Evolutionary conservation across 1,140 invertebrate genomes (phyloP).

Genomic region (Helicoverpa armigera): DNA sequence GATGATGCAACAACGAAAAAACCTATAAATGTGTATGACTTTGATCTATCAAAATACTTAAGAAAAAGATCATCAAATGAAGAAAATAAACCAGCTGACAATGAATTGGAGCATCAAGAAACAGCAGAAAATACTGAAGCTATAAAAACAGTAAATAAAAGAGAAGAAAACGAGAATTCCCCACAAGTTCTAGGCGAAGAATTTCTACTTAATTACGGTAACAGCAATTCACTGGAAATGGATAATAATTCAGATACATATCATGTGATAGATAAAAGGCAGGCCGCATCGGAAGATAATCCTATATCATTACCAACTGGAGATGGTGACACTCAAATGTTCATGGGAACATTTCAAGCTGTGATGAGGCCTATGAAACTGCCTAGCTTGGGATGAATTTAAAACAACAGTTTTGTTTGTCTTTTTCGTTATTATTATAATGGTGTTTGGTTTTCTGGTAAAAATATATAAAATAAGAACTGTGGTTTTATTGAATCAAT

Average conservation of each 20-base stretch:
- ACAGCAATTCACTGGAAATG: not conserved
- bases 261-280: conserved; percentile 23
- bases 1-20: not conserved
- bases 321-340: conserved; percentile 45
- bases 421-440: not conserved
- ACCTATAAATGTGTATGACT: not conserved
- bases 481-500: too few relatives aligned
- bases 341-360: conserved; percentile 57
- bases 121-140: not conserved
- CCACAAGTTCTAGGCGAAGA: not conserved
- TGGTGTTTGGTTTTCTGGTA: not conserved
- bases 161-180: not conserved
- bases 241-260: not conserved
- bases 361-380: conserved; percentile 51
- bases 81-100: not conserved
- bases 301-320: not conserved
- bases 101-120: not conserved
- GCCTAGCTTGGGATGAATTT: not conserved
- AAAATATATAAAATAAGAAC: not conserved
- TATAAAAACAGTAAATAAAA: not conserved
- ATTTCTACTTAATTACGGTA: not conserved
- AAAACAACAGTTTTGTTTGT: not conserved
- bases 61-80: conserved; percentile 3
- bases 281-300: conserved; percentile 8
- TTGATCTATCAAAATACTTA: not conserved